phyloP scores from a whole-genome alignment of 2,113 vertebrate species.

The Plecotus auritus region DNA sequence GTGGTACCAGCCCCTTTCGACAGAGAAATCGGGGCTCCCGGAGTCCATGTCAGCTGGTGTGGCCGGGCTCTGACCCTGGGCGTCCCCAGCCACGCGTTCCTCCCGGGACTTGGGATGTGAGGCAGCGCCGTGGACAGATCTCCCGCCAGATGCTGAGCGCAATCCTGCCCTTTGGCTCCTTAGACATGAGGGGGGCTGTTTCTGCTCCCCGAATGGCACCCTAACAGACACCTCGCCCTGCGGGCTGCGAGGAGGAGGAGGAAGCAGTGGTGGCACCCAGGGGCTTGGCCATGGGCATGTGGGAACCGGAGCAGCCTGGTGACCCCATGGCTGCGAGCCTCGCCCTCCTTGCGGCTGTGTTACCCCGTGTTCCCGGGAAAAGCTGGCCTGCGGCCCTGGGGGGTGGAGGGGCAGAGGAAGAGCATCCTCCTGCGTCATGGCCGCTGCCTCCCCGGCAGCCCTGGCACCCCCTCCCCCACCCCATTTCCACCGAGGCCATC shows the following conservation, averaged over 20 bases:
- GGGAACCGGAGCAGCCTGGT: not conserved
- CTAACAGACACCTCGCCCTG: accelerated
- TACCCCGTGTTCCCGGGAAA: not conserved
- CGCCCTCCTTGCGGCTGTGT: accelerated
- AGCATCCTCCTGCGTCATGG: accelerated
- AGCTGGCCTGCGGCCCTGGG: not conserved
- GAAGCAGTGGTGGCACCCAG: not conserved
- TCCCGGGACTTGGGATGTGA: not conserved
- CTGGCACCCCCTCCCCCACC: not conserved
- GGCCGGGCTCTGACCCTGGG: not conserved
- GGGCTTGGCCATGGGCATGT: accelerated
- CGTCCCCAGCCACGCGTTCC: too few species aligned
- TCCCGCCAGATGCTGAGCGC: not conserved
- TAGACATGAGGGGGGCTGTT: accelerated
- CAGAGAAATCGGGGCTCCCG: not conserved
- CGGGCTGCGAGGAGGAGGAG: not conserved
- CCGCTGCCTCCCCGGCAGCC: not conserved
- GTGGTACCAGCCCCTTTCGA: not conserved
- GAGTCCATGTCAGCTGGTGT: accelerated
- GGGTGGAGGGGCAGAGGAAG: not conserved
- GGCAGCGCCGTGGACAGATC: accelerated
- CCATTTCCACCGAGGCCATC: not conserved
- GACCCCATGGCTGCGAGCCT: accelerated
- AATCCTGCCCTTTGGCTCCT: not conserved
- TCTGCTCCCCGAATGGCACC: not conserved